These are phyloP conservation scores for Melipona bicolor DNA, from an alignment of 2,888 invertebrate genomes.

Conservation along the genomic window DNA sequence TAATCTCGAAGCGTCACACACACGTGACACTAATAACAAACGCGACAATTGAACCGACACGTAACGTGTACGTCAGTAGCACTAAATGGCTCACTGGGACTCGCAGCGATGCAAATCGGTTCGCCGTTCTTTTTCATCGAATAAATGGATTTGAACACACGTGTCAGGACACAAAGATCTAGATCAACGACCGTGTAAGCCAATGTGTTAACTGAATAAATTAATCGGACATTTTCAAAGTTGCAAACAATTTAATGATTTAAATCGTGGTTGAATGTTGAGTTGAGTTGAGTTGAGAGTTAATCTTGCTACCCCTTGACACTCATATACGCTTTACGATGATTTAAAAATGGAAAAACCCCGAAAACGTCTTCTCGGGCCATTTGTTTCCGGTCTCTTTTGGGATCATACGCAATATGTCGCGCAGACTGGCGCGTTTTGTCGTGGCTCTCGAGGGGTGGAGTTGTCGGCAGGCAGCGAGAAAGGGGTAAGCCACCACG, in stretches of 20 bases:
- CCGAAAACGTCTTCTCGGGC: constrained; percentile 56
- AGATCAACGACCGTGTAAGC: too few species aligned
- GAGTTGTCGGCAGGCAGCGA: constrained; percentile 33
- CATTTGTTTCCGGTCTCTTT: constrained; percentile 70
- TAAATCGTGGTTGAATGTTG: too few species aligned
- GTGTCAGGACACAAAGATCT: too few species aligned
- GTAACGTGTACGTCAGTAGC: not conserved
- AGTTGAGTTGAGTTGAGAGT: too few species aligned
- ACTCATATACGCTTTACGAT: not conserved
- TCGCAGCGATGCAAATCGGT: not conserved
- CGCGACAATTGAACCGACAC: not conserved
- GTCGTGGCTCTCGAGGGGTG: constrained; percentile 58
- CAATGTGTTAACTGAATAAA: too few species aligned
- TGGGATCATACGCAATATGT: constrained; percentile 72
- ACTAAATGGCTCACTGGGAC: not conserved
- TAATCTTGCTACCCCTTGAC: too few species aligned
- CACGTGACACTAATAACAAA: not conserved
- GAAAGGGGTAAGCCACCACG: constrained; percentile 55
- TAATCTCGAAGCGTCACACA: too few species aligned
- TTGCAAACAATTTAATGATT: too few species aligned
- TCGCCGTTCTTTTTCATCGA: not conserved
- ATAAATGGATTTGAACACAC: not conserved
- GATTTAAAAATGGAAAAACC: constrained; percentile 3
- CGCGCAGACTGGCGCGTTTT: constrained; percentile 65
- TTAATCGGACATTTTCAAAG: too few species aligned